phyloP scores from a whole-genome alignment of 2,797 vertebrate species.

The Tiaroga cobitis region DNA sequence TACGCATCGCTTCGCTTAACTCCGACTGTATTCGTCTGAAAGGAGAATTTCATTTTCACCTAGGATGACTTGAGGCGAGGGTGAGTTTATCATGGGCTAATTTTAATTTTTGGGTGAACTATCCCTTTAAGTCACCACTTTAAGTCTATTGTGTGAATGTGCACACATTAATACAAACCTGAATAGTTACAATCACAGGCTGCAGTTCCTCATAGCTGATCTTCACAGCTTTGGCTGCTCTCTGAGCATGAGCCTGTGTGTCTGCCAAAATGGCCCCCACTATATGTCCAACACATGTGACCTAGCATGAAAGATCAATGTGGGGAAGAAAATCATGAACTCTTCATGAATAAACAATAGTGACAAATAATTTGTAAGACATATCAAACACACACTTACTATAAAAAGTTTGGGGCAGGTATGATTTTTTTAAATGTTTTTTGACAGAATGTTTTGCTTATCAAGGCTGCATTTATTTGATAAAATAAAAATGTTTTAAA shows the following conservation, averaged over 20 bases:
- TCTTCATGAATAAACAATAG: background rate
- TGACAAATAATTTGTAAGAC: background rate
- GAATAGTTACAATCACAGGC: conserved; percentile 85
- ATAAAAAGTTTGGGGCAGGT: background rate
- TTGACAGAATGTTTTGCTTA: background rate
- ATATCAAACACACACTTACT: background rate
- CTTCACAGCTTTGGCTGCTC: conserved; percentile 86
- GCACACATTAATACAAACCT: conserved; percentile 74
- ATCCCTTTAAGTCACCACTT: background rate
- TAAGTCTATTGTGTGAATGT: background rate
- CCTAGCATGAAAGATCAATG: conserved; percentile 72
- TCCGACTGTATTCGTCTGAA: too few relatives aligned
- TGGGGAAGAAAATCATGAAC: conserved; percentile 16
- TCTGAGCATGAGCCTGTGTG: conserved; percentile 88
- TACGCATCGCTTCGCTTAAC: too few relatives aligned
- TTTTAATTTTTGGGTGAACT: too few relatives aligned
- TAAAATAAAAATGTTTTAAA: background rate
- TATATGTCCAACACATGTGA: conserved; percentile 93
- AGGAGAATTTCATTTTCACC: too few relatives aligned
- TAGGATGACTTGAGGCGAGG: too few relatives aligned
- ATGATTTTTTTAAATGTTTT: background rate
- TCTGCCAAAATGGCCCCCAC: conserved; percentile 91
- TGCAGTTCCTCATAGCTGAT: conserved; percentile 87
- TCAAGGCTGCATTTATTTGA: background rate
- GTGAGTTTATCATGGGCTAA: too few relatives aligned